Base-by-base conservation (phyloP, 2,797 vertebrate genomes). In the Poeciliopsis presidionis region DNA sequence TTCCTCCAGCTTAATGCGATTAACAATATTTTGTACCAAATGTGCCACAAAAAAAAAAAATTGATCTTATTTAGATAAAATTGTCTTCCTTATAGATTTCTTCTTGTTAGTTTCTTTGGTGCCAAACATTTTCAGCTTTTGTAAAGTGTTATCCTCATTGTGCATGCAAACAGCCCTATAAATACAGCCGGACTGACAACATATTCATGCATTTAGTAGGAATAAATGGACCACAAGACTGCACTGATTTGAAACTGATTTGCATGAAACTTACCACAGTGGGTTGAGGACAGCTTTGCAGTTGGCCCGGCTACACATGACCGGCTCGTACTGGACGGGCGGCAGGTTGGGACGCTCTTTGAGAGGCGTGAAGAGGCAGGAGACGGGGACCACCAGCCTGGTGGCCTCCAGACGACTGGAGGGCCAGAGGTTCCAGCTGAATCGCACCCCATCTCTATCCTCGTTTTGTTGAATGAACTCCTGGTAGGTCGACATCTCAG, bases 381-480 rank as follows among this genome's bases (percentile, higher is more conserved):
- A 97, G 83, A 99, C 92, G 0, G 98, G 98, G 28, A 98, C 98
- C 81, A 99, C 98, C 84, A 99, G 96, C 83, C 98, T 94, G 0
- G 98, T 99, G 85, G 98, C 97, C 91, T 99, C 98, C 53, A 99
- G 93, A 2, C 98, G 96, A 86, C 98, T 99, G 77, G 97, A 99
- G 22, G 98, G 98, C 98, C 98, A 99, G 16, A 99, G 96, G 0
- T 99, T 99, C 98, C 98, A 99, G 94, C 98, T 99, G 95, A 98
- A 99, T 72, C 98, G 96, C 82, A 99, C 97, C 0, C 98, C 98
- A 13, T 99, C 98, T 14, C 96, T 94, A 80, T 99, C 98, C 93
- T 99, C 98, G 5, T 99, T 99, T 88, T 99, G 97, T 90, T 99
- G 98, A 92, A 99, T 99, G 90, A 99, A 99, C 92, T 99, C 98